Base-by-base conservation (phyloP, 2,888 invertebrate species). In the Epistrophe grossulariae region DNA sequence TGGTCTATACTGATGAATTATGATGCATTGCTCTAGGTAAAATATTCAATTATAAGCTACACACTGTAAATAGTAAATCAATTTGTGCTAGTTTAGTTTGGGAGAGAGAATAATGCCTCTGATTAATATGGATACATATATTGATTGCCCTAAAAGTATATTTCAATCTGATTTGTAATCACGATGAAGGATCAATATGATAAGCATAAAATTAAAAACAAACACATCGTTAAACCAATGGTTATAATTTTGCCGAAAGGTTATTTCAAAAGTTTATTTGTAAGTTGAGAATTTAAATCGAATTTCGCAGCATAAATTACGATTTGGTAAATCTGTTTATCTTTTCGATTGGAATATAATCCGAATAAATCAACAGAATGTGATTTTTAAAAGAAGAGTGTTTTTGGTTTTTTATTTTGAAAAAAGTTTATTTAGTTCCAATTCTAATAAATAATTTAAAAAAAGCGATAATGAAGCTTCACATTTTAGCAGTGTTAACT, bases 1-100 rank as follows among this genome's bases (percentile, higher is more conserved):
- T 38, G 8, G n/a, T 45, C 5, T 35, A 35, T 38, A 10, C 35
- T 35, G 8, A 35, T 35, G 35, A 0, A 31, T 31, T 0, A 35
- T 48, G 7, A 35, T 50, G 31, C 35, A 66, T 50, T 68, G 50
- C 68, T 68, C 0, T 0, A 19, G 50, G 68, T 13, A 38, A 50
- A 68, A 68, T 35, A 68, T 50, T 50, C 48, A 68, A 68, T 68
- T 68, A 35, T 10, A 68, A 35, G 8, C 1, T 17, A 11, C 15
- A 66, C 7, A 35, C 66, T 50, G 35, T 50, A 38, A 50, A 50
- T 50, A 66, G 31, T 66, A 7, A 15, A 68, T 68, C 15, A 35
- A 50, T 68, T 45, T 50, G 5, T 38, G 17, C 17, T 17, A n/a
- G 0, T 64, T 64, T 11, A 11, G 38, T 11, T 31, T 4, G 10